These are phyloP conservation scores for Chrysolina oricalcia DNA, from an alignment of 2,888 invertebrate genomes.

Conservation along the genomic window DNA sequence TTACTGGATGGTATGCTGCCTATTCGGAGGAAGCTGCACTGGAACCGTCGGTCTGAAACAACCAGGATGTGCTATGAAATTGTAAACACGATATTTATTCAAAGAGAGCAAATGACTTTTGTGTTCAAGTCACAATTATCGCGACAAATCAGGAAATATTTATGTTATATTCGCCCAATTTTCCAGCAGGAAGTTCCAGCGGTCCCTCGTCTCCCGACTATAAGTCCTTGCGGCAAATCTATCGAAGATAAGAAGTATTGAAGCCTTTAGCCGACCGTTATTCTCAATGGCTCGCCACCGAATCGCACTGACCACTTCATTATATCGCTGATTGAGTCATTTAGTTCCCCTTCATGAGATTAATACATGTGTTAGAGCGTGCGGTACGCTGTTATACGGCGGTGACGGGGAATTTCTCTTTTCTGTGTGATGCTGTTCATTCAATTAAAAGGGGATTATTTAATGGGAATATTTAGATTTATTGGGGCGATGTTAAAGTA, in stretches of 20 bases:
- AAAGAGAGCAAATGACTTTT: too few relatives aligned
- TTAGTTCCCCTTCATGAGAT: slow-evolving; percentile 68
- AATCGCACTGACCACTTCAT: slow-evolving; percentile 69
- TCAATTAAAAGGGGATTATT: slow-evolving; percentile 55
- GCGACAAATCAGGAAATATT: too few relatives aligned
- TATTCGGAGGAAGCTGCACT: too few relatives aligned
- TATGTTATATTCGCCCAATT: too few relatives aligned
- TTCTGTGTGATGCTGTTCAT: slow-evolving; percentile 43
- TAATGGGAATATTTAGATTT: slow-evolving; percentile 60
- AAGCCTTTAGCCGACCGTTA: slow-evolving; percentile 56
- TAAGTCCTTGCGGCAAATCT: slow-evolving; percentile 61
- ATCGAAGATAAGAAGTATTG: slow-evolving; percentile 68
- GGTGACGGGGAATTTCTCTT: slow-evolving; percentile 4
- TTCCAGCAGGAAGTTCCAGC: too few relatives aligned
- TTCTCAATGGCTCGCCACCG: slow-evolving; percentile 63
- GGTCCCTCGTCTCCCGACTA: slow-evolving; percentile 6
- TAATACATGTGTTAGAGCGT: slow-evolving; percentile 68
- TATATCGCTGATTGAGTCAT: slow-evolving; percentile 71
- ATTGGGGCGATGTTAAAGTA: slow-evolving; percentile 38
- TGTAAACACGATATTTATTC: too few relatives aligned
- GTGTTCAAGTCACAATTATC: too few relatives aligned
- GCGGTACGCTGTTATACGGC: not conserved
- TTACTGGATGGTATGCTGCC: too few relatives aligned
- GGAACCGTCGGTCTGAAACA: too few relatives aligned
- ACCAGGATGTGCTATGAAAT: too few relatives aligned